phyloP scores from a whole-genome alignment of 1,140 invertebrate genomes.

The Drosophila parvula region DNA sequence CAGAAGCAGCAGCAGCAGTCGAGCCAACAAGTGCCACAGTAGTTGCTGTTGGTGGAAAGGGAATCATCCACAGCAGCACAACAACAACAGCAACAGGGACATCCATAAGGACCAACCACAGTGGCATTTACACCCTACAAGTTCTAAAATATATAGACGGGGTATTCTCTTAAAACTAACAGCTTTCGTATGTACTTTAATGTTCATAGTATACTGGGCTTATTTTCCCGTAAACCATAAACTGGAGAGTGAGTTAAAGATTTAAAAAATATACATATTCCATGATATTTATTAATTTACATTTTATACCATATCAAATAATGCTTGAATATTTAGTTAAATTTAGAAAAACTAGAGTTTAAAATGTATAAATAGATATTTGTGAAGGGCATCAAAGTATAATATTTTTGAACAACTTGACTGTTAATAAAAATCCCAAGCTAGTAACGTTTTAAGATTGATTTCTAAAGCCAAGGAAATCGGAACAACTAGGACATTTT shows the following conservation, averaged over 20 bases:
- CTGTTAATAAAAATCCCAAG: neutral
- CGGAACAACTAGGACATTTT: no score
- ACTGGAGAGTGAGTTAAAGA: neutral
- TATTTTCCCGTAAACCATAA: neutral
- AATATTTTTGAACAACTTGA: no score
- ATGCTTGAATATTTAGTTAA: no score
- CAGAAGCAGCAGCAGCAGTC: slow-evolving; percentile 28
- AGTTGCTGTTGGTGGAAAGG: slow-evolving; percentile 39
- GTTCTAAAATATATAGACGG: neutral
- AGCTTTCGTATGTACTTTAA: neutral
- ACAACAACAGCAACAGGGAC: slow-evolving; percentile 41
- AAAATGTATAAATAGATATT: no score
- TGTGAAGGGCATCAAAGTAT: no score
- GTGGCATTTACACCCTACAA: slow-evolving; percentile 28
- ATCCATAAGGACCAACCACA: slow-evolving; percentile 46
- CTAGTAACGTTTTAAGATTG: neutral
- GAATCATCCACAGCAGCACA: slow-evolving; percentile 43
- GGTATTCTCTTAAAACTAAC: no score
- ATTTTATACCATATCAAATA: no score
- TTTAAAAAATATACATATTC: no score
- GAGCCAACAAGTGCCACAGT: slow-evolving; percentile 76
- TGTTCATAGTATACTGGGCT: neutral
- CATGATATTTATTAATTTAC: no score
- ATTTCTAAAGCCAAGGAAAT: neutral
- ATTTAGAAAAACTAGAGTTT: no score